Evolutionary conservation across 2,113 vertebrate species (phyloP).

Genomic region (Pygoscelis antarcticus): DNA sequence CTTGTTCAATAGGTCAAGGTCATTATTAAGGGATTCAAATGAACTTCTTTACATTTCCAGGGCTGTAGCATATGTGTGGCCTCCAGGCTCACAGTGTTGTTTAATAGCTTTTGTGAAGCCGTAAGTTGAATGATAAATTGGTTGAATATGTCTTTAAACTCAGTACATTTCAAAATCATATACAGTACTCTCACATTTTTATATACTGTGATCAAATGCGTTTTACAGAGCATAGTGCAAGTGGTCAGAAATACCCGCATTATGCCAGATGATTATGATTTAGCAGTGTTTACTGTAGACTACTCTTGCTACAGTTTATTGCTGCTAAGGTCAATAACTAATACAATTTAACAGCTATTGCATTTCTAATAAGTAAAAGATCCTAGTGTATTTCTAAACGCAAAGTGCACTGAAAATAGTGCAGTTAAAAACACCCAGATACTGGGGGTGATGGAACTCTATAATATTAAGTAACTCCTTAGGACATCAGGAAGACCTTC

Average conservation of each 20-base stretch:
- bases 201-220: background rate
- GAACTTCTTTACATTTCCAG: conserved; percentile 54
- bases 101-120: conserved; percentile 56
- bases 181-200: background rate
- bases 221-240: background rate
- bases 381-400: background rate
- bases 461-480: background rate
- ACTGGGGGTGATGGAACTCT: background rate
- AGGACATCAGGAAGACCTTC: background rate
- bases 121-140: conserved; percentile 53
- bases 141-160: conserved; percentile 45
- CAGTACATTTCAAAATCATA: background rate
- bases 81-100: conserved; percentile 46
- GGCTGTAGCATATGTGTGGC: conserved; percentile 41
- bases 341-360: conserved; percentile 54
- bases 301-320: conserved; percentile 25
- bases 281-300: conserved; percentile 4
- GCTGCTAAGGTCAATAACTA: conserved; percentile 58
- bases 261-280: conserved; percentile 24
- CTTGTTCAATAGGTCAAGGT: conserved; percentile 42
- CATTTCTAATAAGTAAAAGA: conserved; percentile 38
- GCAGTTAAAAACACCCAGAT: background rate
- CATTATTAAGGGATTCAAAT: conserved; percentile 62
- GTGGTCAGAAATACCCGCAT: background rate
- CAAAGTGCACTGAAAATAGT: background rate